phyloP scores from a whole-genome alignment of 2,888 invertebrate species.

The Electrophaes corylata region DNA sequence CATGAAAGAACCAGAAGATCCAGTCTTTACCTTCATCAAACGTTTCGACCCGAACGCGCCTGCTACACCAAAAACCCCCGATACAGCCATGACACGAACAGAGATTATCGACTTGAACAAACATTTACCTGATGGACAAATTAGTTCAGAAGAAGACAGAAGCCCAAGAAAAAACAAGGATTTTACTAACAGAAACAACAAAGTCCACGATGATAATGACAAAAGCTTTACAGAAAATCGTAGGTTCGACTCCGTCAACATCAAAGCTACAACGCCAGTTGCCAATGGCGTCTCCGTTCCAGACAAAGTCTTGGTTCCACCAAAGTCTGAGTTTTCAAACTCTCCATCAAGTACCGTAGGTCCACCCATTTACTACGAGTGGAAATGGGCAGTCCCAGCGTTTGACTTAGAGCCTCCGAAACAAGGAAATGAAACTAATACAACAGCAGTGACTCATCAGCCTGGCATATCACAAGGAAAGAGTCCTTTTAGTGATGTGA shows the following conservation, averaged over 20 bases:
- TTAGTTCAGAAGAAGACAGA: slow-evolving; percentile 70
- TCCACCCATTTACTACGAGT: slow-evolving; percentile 86
- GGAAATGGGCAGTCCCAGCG: slow-evolving; percentile 87
- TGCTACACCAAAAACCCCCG: slow-evolving; percentile 58
- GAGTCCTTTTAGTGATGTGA: slow-evolving; percentile 66
- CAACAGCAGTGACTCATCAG: slow-evolving; percentile 44
- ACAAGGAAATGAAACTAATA: slow-evolving; percentile 61
- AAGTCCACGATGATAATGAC: slow-evolving; percentile 54
- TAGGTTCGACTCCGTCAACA: slow-evolving; percentile 63
- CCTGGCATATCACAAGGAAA: slow-evolving; percentile 53
- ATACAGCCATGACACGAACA: slow-evolving; percentile 63
- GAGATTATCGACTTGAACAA: slow-evolving; percentile 71
- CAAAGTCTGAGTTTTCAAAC: slow-evolving; percentile 73
- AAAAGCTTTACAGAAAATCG: slow-evolving; percentile 54
- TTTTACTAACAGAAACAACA: slow-evolving; percentile 59
- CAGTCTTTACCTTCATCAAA: slow-evolving; percentile 73
- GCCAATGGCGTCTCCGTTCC: slow-evolving; percentile 49
- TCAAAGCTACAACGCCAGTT: slow-evolving; percentile 51
- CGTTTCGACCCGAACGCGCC: slow-evolving; percentile 76
- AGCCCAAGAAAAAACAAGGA: slow-evolving; percentile 64
- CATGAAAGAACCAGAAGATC: slow-evolving; percentile 51
- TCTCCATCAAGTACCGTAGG: slow-evolving; percentile 81
- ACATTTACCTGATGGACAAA: slow-evolving; percentile 68
- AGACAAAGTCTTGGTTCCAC: slow-evolving; percentile 77
- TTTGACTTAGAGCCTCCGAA: slow-evolving; percentile 84